Base-by-base conservation (phyloP, 92 coral and sea anemone species). In the Palythoa grandis region DNA sequence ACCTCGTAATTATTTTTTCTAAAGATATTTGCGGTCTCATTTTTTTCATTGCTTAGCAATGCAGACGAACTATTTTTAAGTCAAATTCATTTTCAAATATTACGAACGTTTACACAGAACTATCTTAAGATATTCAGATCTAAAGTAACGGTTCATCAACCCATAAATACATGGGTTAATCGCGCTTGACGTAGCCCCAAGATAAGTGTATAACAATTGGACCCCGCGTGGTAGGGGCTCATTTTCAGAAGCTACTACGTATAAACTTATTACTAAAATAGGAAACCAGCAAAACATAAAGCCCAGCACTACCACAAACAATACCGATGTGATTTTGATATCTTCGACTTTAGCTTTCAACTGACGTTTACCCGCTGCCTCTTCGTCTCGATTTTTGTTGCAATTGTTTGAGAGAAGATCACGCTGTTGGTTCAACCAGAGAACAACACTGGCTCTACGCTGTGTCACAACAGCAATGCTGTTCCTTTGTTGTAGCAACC, bases 251-350 rank as follows among this genome's bases (percentile, higher is more conserved):
- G 72, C 70, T 25, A 65, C 39, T 52, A 43, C 1, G 63, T 79
- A 79, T 13, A 79, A 12, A 20, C 60, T 79, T 3, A 79, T 79
- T 40, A 79, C 74, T 47, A 79, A 24, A 65, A 79, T 79, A 39
- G 84, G 84, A 79, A 79, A 79, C 84, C 84, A 79, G 70, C 84
- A 79, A 65, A 79, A 52, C 84, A 79, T 79, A 48, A 79, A 79
- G 1, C 84, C 84, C 16, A 79, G 52, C 38, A 79, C 72, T 22
- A 79, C 84, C 39, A 47, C 84, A 79, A 79, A 79, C 43, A 79
- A 52, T 8, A 79, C 72, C 0, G 84, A 40, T 38, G 84, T 79
- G 37, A 79, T 79, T 79, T 79, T 79, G 63, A 79, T 79, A 40
- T 79, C 84, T 66, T 79, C 84, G 14, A 79, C 74, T 54, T 79